Percentiles rank a stretch among this genome's conserved stretches.
These are phyloP conservation scores for Drosophila bocki DNA, from an alignment of 1,140 invertebrate species.

Conservation along the genomic window DNA sequence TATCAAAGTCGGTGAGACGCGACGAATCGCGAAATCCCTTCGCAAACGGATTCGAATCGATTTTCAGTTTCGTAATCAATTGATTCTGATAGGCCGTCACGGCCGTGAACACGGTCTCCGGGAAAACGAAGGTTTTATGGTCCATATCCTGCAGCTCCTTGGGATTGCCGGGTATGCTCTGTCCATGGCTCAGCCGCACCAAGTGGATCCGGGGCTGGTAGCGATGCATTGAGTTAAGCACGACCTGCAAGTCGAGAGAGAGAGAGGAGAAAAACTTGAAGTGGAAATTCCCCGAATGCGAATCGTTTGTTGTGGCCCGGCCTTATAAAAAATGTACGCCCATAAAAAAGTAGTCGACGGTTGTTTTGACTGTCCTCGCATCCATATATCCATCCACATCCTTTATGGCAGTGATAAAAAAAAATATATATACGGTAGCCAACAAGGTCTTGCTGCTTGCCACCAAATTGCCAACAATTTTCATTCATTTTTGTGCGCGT, in stretches of 20 bases:
- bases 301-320: slow-evolving; percentile 34
- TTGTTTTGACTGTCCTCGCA: slow-evolving; percentile 75
- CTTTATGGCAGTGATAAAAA: slow-evolving; percentile 78
- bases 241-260: slow-evolving; percentile 89
- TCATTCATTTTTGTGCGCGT: slow-evolving; percentile 76
- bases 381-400: slow-evolving; percentile 46
- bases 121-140: slow-evolving; percentile 97
- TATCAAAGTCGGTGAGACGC: slow-evolving; percentile 96
- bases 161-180: slow-evolving; percentile 91
- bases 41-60: slow-evolving; percentile 98
- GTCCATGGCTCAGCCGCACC: slow-evolving; percentile 90
- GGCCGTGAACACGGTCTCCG: slow-evolving; percentile 98
- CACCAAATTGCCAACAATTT: slow-evolving; percentile 84
- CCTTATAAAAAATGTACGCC: slow-evolving; percentile 78
- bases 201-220: slow-evolving; percentile 98
- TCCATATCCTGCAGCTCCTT: slow-evolving; percentile 93
- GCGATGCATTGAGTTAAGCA: slow-evolving; percentile 99
- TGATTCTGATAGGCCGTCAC: slow-evolving; percentile 99
- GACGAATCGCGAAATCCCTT: slow-evolving; percentile 98
- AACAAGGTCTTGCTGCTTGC: slow-evolving; percentile 45
- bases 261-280: neutral
- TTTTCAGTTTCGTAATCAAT: slow-evolving; percentile 97
- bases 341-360: slow-evolving; percentile 78
- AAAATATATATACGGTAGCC: slow-evolving; percentile 47
- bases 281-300: slow-evolving; percentile 25